A percentile compares a stretch with the other conserved stretches of the same genome.
These are phyloP conservation scores for Nephrotoma guestfalica DNA, from an alignment of 2,888 invertebrate species.

Conservation along the genomic window DNA sequence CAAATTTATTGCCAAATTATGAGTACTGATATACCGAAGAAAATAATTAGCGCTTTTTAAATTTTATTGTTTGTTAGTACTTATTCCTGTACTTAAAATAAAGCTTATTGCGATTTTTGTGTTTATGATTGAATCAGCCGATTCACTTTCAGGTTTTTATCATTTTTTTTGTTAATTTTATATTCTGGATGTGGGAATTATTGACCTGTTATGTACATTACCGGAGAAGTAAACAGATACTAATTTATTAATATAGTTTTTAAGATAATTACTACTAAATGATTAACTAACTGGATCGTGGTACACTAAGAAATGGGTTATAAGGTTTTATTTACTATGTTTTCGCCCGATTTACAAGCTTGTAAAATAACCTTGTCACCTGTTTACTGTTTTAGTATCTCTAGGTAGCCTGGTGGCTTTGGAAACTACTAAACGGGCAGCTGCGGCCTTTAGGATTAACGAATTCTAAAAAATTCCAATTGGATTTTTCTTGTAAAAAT, in stretches of 20 bases:
- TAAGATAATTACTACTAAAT: background rate
- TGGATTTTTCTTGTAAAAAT: no score
- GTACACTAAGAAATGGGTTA: no score
- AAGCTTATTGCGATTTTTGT: background rate
- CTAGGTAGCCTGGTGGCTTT: no score
- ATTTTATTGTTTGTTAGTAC: background rate
- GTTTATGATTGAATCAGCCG: background rate
- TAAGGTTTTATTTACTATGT: no score
- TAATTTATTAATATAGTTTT: background rate
- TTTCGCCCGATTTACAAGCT: no score
- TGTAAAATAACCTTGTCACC: no score
- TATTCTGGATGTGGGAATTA: background rate
- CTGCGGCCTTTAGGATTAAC: no score
- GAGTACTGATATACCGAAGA: background rate
- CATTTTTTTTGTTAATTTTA: background rate
- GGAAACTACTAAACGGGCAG: no score
- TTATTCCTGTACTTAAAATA: background rate
- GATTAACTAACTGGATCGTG: no score
- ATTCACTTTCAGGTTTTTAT: background rate
- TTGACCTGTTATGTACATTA: background rate
- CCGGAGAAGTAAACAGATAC: background rate
- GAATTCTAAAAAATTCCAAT: no score
- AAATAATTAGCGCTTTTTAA: background rate
- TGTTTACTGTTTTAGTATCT: no score
- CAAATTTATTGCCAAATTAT: background rate